Percentiles rank a stretch among this genome's conserved stretches.
Evolutionary conservation across 2,888 invertebrate species (phyloP).

Genomic region (Hydrotaea diabolus): DNA sequence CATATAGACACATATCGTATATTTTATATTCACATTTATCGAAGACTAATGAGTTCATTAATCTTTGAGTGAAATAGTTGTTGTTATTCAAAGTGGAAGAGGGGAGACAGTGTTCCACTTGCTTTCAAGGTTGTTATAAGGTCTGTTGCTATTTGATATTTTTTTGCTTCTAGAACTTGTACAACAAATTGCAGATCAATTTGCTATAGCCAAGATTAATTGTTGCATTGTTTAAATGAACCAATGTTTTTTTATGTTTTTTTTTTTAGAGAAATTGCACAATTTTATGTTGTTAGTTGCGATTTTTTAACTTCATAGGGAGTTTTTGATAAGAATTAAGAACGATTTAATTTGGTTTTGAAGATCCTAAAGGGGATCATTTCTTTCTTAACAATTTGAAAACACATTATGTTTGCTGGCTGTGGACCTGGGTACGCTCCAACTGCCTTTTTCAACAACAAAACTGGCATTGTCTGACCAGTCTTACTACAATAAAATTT

Average conservation of each 20-base stretch:
- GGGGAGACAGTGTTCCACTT: neutral
- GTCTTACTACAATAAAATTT: too few species aligned
- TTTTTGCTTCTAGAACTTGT: neutral
- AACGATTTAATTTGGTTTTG: too few species aligned
- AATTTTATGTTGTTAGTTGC: neutral
- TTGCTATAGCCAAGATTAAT: slow-evolving; percentile 13
- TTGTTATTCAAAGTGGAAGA: too few species aligned
- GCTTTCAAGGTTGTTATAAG: slow-evolving; percentile 9
- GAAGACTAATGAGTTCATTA: slow-evolving; percentile 45
- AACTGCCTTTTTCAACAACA: too few species aligned
- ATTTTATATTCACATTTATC: slow-evolving; percentile 16
- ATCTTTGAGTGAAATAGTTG: neutral
- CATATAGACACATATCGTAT: neutral
- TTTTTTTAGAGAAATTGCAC: neutral
- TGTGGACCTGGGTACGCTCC: too few species aligned
- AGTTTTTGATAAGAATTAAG: too few species aligned
- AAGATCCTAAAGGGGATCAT: too few species aligned
- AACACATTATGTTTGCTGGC: too few species aligned
- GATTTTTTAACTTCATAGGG: too few species aligned
- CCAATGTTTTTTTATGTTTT: too few species aligned
- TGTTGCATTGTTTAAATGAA: neutral
- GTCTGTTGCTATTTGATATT: neutral
- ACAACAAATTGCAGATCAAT: slow-evolving; percentile 15
- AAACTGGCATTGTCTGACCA: too few species aligned
- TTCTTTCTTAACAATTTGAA: too few species aligned